Base-by-base conservation (phyloP, 2,888 invertebrate species). In the Aphidoletes aphidimyza region DNA sequence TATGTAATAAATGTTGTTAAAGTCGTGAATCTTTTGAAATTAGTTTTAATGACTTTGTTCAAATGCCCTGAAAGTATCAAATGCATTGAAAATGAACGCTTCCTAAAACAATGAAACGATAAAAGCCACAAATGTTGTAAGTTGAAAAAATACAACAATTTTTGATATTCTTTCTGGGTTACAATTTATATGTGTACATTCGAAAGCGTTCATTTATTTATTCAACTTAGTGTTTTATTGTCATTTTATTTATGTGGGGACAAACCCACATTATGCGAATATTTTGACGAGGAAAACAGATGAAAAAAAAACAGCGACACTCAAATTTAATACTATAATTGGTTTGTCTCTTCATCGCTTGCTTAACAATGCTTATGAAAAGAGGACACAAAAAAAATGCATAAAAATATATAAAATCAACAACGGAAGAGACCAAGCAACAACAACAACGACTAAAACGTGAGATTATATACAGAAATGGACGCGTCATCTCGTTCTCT, bases 21-120 rank as follows among this genome's bases (percentile, higher is more conserved):
- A 69, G 69, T 69, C 69, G 69, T 69, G 69, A 69, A 69, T 69
- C 69, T 69, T 69, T 69, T 30, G 30, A 69, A 69, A 69, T 69
- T 11, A 2, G 5, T 34, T 0, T 69, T 30, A 11, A 11, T 9
- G 30, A 30, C 30, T 69, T 69, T 34, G 26, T 22, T n/a, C 54
- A 54, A 54, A 54, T 22, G 54, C 54, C 22, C 9, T n/a, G n/a
- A n/a, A 22, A 54, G 22, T 54, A 22, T 5, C 22, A 54, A 54
- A 54, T 26, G 54, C 54, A 69, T 26, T 47, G 2, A 19, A 17
- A 47, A 47, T 54, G 30, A 30, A 30, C 69, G 69, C 69, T 69
- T 69, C 69, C 34, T 69, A 14, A 69, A 30, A 69, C 69, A 69
- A 54, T 54, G 54, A 22, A 69, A 69, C 69, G 69, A 69, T 69